These are phyloP conservation scores for Chrysotoxum bicinctum DNA, from an alignment of 2,888 invertebrate genomes.

Conservation along the genomic window DNA sequence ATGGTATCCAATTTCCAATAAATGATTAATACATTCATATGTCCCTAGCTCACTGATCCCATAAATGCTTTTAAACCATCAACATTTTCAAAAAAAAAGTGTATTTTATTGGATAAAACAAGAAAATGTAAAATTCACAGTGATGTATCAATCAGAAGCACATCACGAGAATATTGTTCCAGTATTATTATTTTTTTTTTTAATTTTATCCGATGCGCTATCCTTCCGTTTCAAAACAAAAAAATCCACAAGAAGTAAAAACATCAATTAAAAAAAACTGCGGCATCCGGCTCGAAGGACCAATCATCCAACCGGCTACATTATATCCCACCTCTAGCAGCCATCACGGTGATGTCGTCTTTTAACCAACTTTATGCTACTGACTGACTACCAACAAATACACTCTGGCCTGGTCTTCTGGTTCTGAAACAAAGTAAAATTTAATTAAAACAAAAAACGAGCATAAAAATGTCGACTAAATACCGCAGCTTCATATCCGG, in stretches of 20 bases:
- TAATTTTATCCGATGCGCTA: not conserved
- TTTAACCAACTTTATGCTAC: not conserved
- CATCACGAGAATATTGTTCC: conserved; percentile 14
- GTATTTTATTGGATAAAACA: not conserved
- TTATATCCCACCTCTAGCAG: conserved; percentile 14
- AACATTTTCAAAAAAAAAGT: not conserved
- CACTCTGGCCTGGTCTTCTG: not conserved
- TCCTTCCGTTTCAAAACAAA: conserved; percentile 17
- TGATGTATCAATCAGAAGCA: conserved; percentile 22
- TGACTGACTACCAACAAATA: not conserved
- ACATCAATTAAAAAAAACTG: conserved; percentile 50
- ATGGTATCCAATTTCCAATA: not conserved
- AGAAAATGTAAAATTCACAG: not conserved
- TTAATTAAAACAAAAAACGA: conserved; percentile 66
- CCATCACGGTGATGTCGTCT: not conserved
- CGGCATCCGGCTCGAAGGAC: conserved; percentile 57
- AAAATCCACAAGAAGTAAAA: conserved; percentile 40
- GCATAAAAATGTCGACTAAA: conserved; percentile 43
- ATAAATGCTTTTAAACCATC: not conserved
- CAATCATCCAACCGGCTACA: conserved; percentile 23
- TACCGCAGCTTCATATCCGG: conserved; percentile 70
- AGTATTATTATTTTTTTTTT: not conserved
- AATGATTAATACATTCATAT: not conserved
- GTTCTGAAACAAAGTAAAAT: conserved; percentile 60
- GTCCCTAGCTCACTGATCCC: not conserved